Conservation (phyloP, 92 coral and sea anemone species). For the Palythoa caribaeorum region DNA sequence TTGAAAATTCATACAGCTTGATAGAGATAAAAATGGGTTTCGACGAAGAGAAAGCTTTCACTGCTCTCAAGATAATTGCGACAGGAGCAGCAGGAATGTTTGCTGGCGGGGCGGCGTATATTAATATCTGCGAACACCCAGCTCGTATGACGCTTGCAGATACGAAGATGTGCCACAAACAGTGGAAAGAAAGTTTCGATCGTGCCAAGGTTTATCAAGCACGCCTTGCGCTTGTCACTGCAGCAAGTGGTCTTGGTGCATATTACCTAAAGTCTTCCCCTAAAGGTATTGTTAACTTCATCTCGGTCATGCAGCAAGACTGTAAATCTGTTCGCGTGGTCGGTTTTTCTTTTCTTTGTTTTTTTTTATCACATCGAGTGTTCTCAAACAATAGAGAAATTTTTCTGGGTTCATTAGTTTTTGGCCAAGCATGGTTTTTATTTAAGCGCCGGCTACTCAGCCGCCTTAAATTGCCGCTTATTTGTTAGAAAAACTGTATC, state of each 20-base stretch:
- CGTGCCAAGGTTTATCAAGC: slow-evolving; percentile 76
- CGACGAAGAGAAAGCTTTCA: slow-evolving; percentile 73
- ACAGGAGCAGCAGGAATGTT: slow-evolving; percentile 77
- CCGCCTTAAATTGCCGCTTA: too few relatives aligned
- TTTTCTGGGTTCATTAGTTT: too few relatives aligned
- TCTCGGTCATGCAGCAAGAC: background rate
- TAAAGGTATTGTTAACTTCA: background rate
- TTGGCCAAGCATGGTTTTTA: too few relatives aligned
- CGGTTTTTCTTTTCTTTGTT: too few relatives aligned
- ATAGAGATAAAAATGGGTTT: slow-evolving; percentile 57
- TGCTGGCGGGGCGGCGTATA: slow-evolving; percentile 77
- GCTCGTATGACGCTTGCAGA: slow-evolving; percentile 79
- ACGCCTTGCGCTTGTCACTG: slow-evolving; percentile 68
- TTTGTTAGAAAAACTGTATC: too few relatives aligned
- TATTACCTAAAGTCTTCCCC: slow-evolving; percentile 69
- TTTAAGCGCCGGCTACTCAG: too few relatives aligned
- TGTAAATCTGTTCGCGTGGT: background rate
- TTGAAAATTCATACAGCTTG: background rate
- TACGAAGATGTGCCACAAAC: slow-evolving; percentile 77
- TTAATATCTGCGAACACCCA: slow-evolving; percentile 85
- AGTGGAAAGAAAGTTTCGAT: slow-evolving; percentile 78
- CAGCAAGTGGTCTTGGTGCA: slow-evolving; percentile 69
- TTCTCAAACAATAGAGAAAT: too few relatives aligned
- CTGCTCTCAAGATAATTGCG: slow-evolving; percentile 67
- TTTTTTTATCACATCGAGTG: too few relatives aligned